Conservation (phyloP, 2,888 invertebrate species). For the Ornithoptera priamus region DNA sequence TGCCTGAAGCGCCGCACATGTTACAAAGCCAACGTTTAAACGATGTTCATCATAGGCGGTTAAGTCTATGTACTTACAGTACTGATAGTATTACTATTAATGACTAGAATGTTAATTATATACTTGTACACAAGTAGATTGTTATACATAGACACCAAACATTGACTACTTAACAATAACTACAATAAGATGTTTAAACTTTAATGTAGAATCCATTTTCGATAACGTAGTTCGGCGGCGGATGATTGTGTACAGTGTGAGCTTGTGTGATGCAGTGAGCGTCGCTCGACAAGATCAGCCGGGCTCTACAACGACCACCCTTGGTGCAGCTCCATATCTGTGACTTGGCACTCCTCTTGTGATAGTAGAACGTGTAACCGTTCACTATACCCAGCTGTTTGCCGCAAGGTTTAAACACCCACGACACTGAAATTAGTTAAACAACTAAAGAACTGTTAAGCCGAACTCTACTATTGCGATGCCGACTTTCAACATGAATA, state of each 20-base stretch:
- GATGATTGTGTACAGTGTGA: slow-evolving; percentile 38
- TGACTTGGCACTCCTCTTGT: slow-evolving; percentile 32
- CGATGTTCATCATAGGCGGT: too few species aligned
- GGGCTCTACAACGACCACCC: slow-evolving; percentile 43
- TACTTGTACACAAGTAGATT: neutral
- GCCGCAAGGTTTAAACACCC: slow-evolving; percentile 36
- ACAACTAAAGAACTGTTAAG: neutral
- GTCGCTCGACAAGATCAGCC: slow-evolving; percentile 36
- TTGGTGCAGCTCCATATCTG: slow-evolving; percentile 46
- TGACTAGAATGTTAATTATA: neutral
- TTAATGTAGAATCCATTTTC: slow-evolving; percentile 36
- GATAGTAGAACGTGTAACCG: slow-evolving; percentile 42
- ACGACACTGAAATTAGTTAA: slow-evolving; percentile 33
- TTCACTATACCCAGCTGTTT: slow-evolving; percentile 36
- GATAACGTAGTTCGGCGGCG: slow-evolving; percentile 36
- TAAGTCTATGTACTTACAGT: too few species aligned
- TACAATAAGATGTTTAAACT: slow-evolving; percentile 14
- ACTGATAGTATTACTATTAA: too few species aligned
- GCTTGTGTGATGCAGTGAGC: slow-evolving; percentile 30
- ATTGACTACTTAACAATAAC: neutral
- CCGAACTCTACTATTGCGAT: neutral
- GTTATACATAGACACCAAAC: neutral
- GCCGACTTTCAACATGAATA: neutral
- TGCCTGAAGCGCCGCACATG: too few species aligned
- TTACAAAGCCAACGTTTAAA: too few species aligned